phyloP scores from a whole-genome alignment of 1,140 invertebrate species.

The Drosophila oshimai region DNA sequence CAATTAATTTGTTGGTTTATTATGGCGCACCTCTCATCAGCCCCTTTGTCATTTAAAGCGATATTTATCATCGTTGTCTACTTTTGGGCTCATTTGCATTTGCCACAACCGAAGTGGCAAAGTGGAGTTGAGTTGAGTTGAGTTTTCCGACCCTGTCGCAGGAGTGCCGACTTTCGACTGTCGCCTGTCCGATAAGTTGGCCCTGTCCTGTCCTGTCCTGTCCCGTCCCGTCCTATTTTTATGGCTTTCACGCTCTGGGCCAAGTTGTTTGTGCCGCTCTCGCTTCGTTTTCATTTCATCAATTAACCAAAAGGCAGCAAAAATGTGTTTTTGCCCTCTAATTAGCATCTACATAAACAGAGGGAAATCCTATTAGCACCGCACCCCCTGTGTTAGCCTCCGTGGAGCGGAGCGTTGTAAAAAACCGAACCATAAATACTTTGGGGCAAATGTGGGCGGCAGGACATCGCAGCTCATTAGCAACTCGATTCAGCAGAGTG shows the following conservation, averaged over 20 bases:
- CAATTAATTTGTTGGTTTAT: conserved; percentile 74
- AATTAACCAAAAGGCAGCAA: conserved; percentile 74
- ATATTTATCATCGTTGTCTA: conserved; percentile 73
- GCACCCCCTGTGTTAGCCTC: neutral
- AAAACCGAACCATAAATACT: conserved; percentile 36
- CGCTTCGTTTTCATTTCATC: conserved; percentile 69
- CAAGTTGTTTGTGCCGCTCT: conserved; percentile 25
- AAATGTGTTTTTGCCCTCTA: conserved; percentile 75
- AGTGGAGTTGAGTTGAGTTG: neutral
- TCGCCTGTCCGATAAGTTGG: conserved; percentile 65
- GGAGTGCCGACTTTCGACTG: too few species aligned
- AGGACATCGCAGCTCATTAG: conserved; percentile 47
- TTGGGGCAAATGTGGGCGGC: conserved; percentile 17
- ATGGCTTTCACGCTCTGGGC: conserved; percentile 17
- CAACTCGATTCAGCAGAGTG: neutral
- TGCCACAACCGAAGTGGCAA: neutral
- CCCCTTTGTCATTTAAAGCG: conserved; percentile 65
- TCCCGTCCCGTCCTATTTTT: too few species aligned
- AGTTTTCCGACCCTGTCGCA: conserved; percentile 12
- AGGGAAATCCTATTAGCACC: conserved; percentile 71
- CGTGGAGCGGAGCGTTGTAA: conserved; percentile 3
- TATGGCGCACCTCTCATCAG: conserved; percentile 19
- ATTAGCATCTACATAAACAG: conserved; percentile 78
- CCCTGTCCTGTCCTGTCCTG: too few species aligned
- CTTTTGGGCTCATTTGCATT: conserved; percentile 43